Evolutionary conservation across 2,888 invertebrate species (phyloP).

Genomic region (Diarsia mendica): DNA sequence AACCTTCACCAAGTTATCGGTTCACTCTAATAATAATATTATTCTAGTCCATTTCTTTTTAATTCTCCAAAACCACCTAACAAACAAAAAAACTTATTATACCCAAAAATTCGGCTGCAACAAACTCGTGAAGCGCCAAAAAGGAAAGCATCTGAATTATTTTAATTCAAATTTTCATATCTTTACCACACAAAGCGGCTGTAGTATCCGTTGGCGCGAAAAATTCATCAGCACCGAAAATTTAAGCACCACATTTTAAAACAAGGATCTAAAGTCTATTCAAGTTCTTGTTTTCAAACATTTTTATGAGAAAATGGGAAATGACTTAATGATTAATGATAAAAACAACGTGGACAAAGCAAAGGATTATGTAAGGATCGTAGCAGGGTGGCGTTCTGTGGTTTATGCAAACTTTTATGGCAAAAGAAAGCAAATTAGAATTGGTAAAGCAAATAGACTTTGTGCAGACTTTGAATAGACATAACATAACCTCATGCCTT

Average conservation of each 20-base stretch:
- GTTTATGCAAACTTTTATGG: neutral
- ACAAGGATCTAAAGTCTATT: conserved; percentile 51
- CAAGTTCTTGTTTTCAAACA: neutral
- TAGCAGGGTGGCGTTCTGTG: neutral
- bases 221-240: conserved; percentile 63
- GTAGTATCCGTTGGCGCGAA: conserved; percentile 52
- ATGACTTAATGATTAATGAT: neutral
- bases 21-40: too few species aligned
- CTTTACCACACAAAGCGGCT: conserved; percentile 54
- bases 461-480: too few species aligned
- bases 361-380: neutral
- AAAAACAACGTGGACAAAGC: neutral
- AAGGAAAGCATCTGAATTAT: conserved; percentile 53
- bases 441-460: neutral
- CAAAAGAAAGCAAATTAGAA: neutral
- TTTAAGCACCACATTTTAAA: conserved; percentile 56
- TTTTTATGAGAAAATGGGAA: neutral
- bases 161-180: conserved; percentile 66
- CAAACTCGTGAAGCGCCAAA: conserved; percentile 24
- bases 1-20: too few species aligned
- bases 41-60: too few species aligned
- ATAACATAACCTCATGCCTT: too few species aligned
- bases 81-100: conserved; percentile 15
- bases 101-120: conserved; percentile 35
- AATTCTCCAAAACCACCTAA: conserved; percentile 4